These are phyloP conservation scores for Ptyas mucosa DNA, from an alignment of 2,113 vertebrate genomes.

Conservation along the genomic window DNA sequence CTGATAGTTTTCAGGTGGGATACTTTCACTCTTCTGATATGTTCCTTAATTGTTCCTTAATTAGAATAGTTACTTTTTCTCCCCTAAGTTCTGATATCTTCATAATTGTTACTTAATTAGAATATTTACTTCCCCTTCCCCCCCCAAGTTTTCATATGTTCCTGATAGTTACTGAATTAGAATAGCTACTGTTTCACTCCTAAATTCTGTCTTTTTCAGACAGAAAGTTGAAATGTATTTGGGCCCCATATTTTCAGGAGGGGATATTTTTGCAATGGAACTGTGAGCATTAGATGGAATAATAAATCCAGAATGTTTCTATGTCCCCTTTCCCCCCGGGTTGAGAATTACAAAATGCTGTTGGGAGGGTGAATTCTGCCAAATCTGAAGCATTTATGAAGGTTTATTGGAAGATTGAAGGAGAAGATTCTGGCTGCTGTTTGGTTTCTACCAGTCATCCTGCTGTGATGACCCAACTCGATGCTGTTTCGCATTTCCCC, in stretches of 20 bases:
- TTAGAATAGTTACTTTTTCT: background rate
- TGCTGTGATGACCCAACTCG: constrained; percentile 46
- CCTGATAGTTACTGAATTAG: background rate
- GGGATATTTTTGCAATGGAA: background rate
- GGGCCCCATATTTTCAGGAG: background rate
- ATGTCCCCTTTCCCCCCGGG: background rate
- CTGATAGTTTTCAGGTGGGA: background rate
- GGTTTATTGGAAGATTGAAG: background rate
- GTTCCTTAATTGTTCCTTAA: background rate
- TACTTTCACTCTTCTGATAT: background rate
- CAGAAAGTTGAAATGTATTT: background rate
- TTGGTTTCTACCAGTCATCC: constrained; percentile 51
- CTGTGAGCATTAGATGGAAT: background rate
- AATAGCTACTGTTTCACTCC: constrained; percentile 30
- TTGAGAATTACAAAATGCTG: background rate
- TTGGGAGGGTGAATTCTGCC: background rate
- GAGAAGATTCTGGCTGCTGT: background rate
- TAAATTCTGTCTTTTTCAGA: background rate
- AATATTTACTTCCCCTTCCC: background rate
- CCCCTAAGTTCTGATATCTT: background rate
- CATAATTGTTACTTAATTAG: background rate
- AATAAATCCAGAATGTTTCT: background rate
- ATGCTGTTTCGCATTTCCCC: constrained; percentile 30
- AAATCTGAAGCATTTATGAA: background rate
- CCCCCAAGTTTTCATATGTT: background rate